Base-by-base conservation (phyloP, 92 coral and sea anemone genomes). In the Actinostola sp. region DNA sequence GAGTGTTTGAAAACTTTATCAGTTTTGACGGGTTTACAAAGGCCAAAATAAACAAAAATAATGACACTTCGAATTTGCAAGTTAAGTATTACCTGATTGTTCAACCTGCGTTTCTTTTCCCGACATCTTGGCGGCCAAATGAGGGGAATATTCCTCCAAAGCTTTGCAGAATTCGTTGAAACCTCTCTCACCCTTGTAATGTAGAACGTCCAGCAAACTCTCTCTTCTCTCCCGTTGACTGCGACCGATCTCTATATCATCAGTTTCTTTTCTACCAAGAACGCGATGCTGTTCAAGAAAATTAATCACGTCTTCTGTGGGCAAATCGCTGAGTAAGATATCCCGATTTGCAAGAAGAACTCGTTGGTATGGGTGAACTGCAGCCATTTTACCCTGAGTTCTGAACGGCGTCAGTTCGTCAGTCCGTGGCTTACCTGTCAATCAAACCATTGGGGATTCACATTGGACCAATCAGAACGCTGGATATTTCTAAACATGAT, bases 121-220 rank as follows among this genome's bases (percentile, higher is more conserved):
- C 33, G 64, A 64, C 66, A 90, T 42, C 28, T 78, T 79, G 17
- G 83, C 73, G 25, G 97, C 97, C 27, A 90, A 80, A 52, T 87
- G 84, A 0, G 97, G 97, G 63, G 77, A 79, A 0, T 77, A 66
- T 25, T 90, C 97, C 34, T 87, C 92, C 35, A 90, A 71, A 24
- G 89, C 89, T 41, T 49, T 77, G 78, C 92, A 87, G 15, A 90
- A 80, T 77, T 90, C 97, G 8, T 82, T 68, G 73, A 87, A 90
- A 9, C 89, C 97, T 51, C 81, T 66, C 48, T 89, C 92, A 33
- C 92, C 97, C 75, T 90, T 90, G 83, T 90, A 90, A 66, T 90
- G 97, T 19, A 90, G 83, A 15, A 90, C 82, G 53, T 90, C 97
- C 44, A 90, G 77, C 45, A 90, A 63, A 50, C 92, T 87, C 62